A percentile compares a stretch with the other conserved stretches of the same genome.
Conservation (phyloP, 1,140 invertebrate genomes). For the Microplitis demolitor region DNA sequence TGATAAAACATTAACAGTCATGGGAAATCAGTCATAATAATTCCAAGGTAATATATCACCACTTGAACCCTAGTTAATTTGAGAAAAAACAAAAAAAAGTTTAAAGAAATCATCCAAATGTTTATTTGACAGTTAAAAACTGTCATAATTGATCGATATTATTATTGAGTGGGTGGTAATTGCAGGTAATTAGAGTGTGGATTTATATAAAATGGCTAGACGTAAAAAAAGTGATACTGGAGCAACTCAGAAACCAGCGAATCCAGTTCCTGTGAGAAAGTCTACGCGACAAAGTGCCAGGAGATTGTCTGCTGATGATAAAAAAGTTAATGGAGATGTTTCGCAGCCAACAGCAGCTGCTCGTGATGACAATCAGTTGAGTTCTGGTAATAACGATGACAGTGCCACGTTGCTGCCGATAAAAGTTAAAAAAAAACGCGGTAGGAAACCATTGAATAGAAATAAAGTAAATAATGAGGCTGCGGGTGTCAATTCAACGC, state of each 20-base stretch:
- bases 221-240: constrained; percentile 15
- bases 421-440: constrained; percentile 1
- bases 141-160: no score
- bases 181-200: not conserved
- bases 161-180: not conserved
- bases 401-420: not conserved
- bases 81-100: no score
- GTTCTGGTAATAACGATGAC: not conserved
- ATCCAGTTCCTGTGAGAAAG: not conserved
- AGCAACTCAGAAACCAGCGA: not conserved
- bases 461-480: not conserved
- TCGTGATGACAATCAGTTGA: not conserved
- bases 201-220: constrained; percentile 8
- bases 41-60: not conserved
- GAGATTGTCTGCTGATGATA: not conserved
- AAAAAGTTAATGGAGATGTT: constrained; percentile 17
- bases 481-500: no score
- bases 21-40: not conserved
- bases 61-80: no score
- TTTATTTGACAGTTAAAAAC: no score
- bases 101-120: no score
- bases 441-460: not conserved
- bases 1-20: not conserved
- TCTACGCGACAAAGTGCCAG: not conserved
- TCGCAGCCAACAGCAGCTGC: not conserved